Evolutionary conservation across 2,888 invertebrate species (phyloP).

Genomic region (Patella depressa): DNA sequence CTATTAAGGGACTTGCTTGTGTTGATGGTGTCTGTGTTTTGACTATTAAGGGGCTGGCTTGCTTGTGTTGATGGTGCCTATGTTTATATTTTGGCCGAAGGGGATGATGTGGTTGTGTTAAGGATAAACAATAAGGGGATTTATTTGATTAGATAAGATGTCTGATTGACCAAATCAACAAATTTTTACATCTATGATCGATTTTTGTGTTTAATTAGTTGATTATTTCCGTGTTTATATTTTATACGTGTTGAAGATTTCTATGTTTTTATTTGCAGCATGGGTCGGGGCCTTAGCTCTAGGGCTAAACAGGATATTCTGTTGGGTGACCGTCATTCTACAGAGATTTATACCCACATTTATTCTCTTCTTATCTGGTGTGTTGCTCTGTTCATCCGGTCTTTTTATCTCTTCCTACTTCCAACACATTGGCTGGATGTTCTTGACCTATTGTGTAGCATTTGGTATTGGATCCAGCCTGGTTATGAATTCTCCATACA

Average conservation of each 20-base stretch:
- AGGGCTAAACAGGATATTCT: conserved; percentile 22
- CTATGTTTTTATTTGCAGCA: conserved; percentile 2
- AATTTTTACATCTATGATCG: neutral
- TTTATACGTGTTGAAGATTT: no score
- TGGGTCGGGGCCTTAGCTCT: conserved; percentile 29
- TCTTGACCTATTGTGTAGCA: conserved; percentile 38
- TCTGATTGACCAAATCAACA: no score
- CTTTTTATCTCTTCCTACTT: conserved; percentile 21
- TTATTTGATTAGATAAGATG: no score
- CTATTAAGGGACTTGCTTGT: no score
- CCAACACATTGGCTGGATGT: conserved; percentile 23
- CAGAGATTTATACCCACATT: conserved; percentile 15
- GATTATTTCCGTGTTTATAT: neutral
- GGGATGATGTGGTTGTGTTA: no score
- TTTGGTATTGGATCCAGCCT: conserved; percentile 37
- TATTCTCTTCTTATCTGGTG: conserved; percentile 25
- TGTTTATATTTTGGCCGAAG: no score
- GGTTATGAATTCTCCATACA: conserved; percentile 41
- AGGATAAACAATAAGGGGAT: no score
- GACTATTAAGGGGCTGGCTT: no score
- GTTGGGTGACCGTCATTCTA: conserved; percentile 20
- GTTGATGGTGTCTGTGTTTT: no score
- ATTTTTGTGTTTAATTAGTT: neutral
- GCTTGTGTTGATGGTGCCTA: no score
- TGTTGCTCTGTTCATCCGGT: conserved; percentile 17